Percentiles rank a stretch among this genome's conserved stretches.
These are phyloP conservation scores for Bibio marci DNA, from an alignment of 2,888 invertebrate species.

Conservation along the genomic window DNA sequence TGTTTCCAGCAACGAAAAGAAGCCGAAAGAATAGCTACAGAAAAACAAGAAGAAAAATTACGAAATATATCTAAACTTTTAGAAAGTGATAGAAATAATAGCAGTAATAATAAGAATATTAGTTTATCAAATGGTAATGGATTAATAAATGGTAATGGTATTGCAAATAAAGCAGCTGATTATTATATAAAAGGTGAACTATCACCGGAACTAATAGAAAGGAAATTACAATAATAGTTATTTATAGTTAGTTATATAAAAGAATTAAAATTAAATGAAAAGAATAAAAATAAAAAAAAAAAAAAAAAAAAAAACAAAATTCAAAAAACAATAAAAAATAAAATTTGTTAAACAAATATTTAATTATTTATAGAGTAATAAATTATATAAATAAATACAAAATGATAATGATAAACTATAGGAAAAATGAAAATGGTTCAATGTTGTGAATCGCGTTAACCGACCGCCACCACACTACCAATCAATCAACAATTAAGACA, in stretches of 20 bases:
- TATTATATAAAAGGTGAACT: slow-evolving; percentile 14
- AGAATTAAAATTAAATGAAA: too few species aligned
- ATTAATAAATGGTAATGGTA: slow-evolving; percentile 2
- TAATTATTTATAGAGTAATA: too few species aligned
- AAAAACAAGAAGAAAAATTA: background rate
- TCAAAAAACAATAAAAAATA: background rate
- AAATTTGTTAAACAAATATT: background rate
- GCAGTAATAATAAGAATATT: too few species aligned
- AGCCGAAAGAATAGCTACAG: background rate
- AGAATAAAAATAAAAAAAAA: too few species aligned
- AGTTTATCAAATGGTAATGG: slow-evolving; percentile 10
- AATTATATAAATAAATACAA: too few species aligned
- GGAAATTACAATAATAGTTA: slow-evolving; percentile 29
- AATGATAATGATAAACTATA: too few species aligned
- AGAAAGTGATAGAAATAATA: background rate
- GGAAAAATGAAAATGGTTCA: too few species aligned
- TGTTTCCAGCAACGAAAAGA: background rate
- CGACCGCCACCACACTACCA: too few species aligned
- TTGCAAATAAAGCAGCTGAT: slow-evolving; percentile 12
- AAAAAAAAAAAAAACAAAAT: background rate
- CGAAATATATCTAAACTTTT: background rate
- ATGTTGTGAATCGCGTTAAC: too few species aligned
- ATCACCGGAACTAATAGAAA: slow-evolving; percentile 23
- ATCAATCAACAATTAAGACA: too few species aligned
- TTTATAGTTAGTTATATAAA: too few species aligned